Evolutionary conservation across 2,888 invertebrate species (phyloP).

Genomic region (Carpatolechia fugitivella): DNA sequence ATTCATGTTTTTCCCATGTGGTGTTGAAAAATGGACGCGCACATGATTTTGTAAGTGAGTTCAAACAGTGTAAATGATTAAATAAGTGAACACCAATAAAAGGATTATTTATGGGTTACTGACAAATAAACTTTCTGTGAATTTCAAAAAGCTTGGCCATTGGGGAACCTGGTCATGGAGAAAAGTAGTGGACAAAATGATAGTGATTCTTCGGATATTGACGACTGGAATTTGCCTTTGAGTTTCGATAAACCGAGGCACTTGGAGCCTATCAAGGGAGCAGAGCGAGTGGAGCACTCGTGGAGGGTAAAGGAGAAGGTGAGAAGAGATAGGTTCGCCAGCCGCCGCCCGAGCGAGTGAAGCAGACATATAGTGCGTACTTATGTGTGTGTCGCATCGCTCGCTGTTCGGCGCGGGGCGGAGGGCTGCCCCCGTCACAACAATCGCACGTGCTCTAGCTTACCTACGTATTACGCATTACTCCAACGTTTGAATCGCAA

Average conservation of each 20-base stretch:
- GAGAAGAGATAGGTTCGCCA: slow-evolving; percentile 28
- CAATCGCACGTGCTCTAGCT: slow-evolving; percentile 5
- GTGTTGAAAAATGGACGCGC: slow-evolving; percentile 73
- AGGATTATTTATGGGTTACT: too few relatives aligned
- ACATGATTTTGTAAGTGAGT: slow-evolving; percentile 56
- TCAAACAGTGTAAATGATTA: too few relatives aligned
- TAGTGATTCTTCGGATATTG: slow-evolving; percentile 66
- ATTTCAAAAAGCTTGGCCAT: too few relatives aligned
- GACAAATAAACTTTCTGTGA: too few relatives aligned
- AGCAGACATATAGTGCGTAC: neutral
- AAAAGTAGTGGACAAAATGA: slow-evolving; percentile 63
- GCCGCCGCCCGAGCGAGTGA: neutral
- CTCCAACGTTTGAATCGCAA: neutral
- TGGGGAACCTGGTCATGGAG: slow-evolving; percentile 31
- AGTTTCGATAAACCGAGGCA: slow-evolving; percentile 85
- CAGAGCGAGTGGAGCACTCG: slow-evolving; percentile 86
- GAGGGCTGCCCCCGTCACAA: slow-evolving; percentile 8
- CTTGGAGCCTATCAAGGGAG: slow-evolving; percentile 65
- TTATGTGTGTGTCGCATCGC: slow-evolving; percentile 19
- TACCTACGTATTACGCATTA: neutral
- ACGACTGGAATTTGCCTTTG: slow-evolving; percentile 84
- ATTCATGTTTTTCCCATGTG: slow-evolving; percentile 71
- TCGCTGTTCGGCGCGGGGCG: neutral
- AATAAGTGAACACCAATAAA: too few relatives aligned
- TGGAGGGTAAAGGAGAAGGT: slow-evolving; percentile 97